A percentile compares a stretch with the other conserved stretches of the same genome.
Conservation (phyloP, 1,140 invertebrate genomes). For the Macrocentrus cingulum region DNA sequence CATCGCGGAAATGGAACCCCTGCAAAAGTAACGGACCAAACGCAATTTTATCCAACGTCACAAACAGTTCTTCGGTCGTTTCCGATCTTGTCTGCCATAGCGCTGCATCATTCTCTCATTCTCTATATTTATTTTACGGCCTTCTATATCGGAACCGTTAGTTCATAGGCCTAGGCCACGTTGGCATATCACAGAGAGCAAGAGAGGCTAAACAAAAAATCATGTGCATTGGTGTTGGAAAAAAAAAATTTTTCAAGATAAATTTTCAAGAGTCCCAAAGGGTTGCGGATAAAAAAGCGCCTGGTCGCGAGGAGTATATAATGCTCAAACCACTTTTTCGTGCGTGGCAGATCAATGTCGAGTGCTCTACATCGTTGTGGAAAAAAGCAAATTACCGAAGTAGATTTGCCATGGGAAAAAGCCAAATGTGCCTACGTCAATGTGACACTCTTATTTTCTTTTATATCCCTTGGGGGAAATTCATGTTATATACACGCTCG, state of each 20-base stretch:
- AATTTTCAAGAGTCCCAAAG: background rate
- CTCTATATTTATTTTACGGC: background rate
- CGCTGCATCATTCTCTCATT: background rate
- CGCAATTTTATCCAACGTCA: too few species aligned
- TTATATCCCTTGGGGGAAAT: background rate
- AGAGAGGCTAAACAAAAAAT: too few species aligned
- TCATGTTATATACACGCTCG: background rate
- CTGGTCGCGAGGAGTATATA: constrained; percentile 6
- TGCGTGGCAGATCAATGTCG: constrained; percentile 12
- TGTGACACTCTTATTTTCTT: background rate
- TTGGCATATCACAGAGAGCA: too few species aligned
- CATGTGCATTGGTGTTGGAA: too few species aligned
- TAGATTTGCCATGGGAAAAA: constrained; percentile 22
- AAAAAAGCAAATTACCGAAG: constrained; percentile 14
- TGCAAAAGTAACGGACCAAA: too few species aligned
- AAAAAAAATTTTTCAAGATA: too few species aligned
- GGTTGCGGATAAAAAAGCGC: background rate
- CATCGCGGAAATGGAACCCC: too few species aligned
- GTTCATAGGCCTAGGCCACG: too few species aligned
- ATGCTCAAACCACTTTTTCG: constrained; percentile 21
- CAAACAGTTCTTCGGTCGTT: too few species aligned
- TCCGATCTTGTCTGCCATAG: too few species aligned
- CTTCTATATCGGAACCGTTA: too few species aligned
- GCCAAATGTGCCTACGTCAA: constrained; percentile 6
- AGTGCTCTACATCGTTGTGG: constrained; percentile 15